Percentiles rank a stretch among this genome's conserved stretches.
phyloP scores from a whole-genome alignment of 2,888 invertebrate species.

The Pediacus dermestoides region DNA sequence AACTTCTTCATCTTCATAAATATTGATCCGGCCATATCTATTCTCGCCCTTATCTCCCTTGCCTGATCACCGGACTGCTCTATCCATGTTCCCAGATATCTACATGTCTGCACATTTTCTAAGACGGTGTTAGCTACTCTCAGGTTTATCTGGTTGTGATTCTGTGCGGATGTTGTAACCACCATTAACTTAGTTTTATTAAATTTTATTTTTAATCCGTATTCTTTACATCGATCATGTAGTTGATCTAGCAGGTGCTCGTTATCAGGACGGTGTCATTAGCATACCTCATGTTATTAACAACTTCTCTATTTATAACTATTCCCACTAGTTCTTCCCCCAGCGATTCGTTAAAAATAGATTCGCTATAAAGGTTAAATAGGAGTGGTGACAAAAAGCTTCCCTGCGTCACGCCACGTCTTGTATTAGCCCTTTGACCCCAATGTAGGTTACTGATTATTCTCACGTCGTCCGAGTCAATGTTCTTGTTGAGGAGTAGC shows the following conservation, averaged over 20 bases:
- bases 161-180: too few relatives aligned
- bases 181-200: too few relatives aligned
- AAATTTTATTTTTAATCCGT: not conserved
- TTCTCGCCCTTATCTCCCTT: too few relatives aligned
- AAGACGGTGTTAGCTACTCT: not conserved
- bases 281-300: conserved; percentile 9
- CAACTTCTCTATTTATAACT: conserved; percentile 9
- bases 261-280: conserved; percentile 2
- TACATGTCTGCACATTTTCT: not conserved
- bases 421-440: too few relatives aligned
- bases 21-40: not conserved
- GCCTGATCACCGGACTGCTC: not conserved
- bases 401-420: too few relatives aligned
- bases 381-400: too few relatives aligned
- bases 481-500: too few relatives aligned
- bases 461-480: too few relatives aligned
- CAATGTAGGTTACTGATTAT: too few relatives aligned
- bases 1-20: not conserved
- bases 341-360: too few relatives aligned
- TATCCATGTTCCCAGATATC: not conserved
- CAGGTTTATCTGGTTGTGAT: too few relatives aligned
- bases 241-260: not conserved
- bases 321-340: conserved; percentile 8
- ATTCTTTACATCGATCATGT: conserved; percentile 1
- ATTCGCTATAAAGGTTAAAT: too few relatives aligned